phyloP scores from a whole-genome alignment of 2,888 invertebrate genomes.

The Nomada ruficornis region DNA sequence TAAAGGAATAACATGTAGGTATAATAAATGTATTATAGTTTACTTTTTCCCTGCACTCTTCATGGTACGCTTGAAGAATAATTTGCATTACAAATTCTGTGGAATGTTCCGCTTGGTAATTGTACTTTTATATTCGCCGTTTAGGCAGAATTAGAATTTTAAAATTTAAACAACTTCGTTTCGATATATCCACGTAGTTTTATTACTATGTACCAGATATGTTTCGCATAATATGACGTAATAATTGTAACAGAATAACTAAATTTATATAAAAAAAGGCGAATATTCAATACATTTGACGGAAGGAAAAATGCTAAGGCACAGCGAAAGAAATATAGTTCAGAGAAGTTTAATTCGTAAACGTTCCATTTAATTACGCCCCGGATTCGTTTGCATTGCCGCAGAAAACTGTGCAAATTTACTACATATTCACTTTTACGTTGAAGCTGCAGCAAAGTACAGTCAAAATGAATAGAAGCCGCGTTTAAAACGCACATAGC shows the following conservation, averaged over 20 bases:
- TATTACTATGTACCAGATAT: not conserved
- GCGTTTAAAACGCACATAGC: not conserved
- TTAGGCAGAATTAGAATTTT: not conserved
- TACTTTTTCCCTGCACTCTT: too few relatives aligned
- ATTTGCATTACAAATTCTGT: not conserved
- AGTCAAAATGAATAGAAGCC: not conserved
- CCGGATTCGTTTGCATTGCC: not conserved
- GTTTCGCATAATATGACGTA: not conserved
- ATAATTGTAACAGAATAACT: not conserved
- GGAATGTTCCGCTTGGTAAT: not conserved
- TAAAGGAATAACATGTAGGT: too few relatives aligned
- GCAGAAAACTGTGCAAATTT: not conserved
- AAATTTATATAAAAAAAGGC: not conserved
- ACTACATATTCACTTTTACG: not conserved
- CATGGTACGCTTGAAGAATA: not conserved
- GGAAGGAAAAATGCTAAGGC: not conserved
- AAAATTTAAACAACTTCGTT: not conserved
- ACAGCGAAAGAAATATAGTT: not conserved
- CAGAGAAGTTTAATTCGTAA: not conserved
- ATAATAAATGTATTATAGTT: too few relatives aligned
- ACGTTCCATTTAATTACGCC: slow-evolving; percentile 8
- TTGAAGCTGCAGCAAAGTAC: not conserved
- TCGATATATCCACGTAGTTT: not conserved
- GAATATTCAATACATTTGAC: not conserved
- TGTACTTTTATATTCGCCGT: not conserved